Percentiles rank a stretch among this genome's conserved stretches.
Conservation (phyloP, 2,113 vertebrate genomes). For the Lonchura striata region DNA sequence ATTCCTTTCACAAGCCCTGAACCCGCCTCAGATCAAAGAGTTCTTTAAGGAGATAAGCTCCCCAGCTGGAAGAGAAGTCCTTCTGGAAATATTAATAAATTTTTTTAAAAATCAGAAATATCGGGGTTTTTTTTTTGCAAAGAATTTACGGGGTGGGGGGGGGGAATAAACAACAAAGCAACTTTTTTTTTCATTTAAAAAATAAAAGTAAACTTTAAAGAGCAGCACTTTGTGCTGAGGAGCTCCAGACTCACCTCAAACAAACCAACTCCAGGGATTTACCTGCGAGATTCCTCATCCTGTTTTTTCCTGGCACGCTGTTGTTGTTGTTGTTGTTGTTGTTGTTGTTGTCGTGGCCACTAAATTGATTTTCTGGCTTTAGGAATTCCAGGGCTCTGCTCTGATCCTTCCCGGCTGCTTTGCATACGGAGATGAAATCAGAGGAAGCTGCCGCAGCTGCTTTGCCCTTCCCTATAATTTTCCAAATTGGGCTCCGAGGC, state of each 20-base stretch:
- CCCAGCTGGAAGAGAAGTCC: background rate
- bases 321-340: background rate
- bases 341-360: accelerated
- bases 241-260: background rate
- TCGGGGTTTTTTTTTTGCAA: background rate
- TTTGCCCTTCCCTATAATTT: constrained; percentile 43
- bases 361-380: background rate
- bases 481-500: background rate
- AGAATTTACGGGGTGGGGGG: background rate
- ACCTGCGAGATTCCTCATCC: background rate
- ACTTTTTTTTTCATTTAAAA: background rate
- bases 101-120: background rate
- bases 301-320: background rate
- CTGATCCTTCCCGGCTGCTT: constrained; percentile 2
- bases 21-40: background rate
- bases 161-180: accelerated
- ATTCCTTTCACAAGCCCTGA: background rate
- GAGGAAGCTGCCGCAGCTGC: background rate
- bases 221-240: background rate
- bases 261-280: background rate
- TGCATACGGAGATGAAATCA: constrained; percentile 36
- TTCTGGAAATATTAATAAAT: background rate
- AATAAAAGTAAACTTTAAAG: background rate
- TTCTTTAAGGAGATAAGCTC: background rate
- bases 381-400: background rate